These are phyloP conservation scores for Aurelia sp. DNA, from an alignment of 30 jellyfish, hydroid and myxozoan species.

Conservation along the genomic window DNA sequence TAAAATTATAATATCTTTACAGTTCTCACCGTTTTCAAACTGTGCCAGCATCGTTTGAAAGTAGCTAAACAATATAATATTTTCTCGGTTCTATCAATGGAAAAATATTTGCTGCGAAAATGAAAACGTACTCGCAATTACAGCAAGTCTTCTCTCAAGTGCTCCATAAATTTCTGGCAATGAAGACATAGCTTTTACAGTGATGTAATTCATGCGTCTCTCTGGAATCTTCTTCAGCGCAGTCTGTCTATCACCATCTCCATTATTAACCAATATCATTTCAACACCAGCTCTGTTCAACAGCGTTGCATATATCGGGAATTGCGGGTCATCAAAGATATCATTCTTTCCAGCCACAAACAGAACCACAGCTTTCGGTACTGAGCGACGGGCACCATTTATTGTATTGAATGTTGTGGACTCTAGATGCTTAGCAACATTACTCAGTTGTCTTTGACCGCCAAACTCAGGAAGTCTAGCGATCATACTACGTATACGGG, in stretches of 20 bases:
- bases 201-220: conserved; percentile 36
- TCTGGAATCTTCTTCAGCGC: conserved; percentile 40
- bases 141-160: conserved; percentile 57
- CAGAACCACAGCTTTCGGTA: conserved; percentile 68
- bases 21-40: no score
- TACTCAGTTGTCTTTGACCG: conserved; percentile 7
- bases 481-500: conserved; percentile 3
- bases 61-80: no score
- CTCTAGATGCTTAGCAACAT: conserved; percentile 15
- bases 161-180: conserved; percentile 68
- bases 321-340: conserved; percentile 18
- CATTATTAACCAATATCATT: conserved; percentile 44
- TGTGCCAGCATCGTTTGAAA: no score
- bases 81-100: neutral
- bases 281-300: conserved; percentile 58
- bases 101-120: neutral
- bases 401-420: conserved; percentile 34
- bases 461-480: conserved; percentile 20
- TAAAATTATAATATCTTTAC: no score
- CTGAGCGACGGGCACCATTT: conserved; percentile 68
- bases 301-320: conserved; percentile 46
- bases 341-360: conserved; percentile 50
- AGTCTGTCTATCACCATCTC: conserved; percentile 2
- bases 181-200: conserved; percentile 3
- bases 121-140: conserved; percentile 32